Conservation (phyloP, 2,113 vertebrate species). For the Pimephales promelas region DNA sequence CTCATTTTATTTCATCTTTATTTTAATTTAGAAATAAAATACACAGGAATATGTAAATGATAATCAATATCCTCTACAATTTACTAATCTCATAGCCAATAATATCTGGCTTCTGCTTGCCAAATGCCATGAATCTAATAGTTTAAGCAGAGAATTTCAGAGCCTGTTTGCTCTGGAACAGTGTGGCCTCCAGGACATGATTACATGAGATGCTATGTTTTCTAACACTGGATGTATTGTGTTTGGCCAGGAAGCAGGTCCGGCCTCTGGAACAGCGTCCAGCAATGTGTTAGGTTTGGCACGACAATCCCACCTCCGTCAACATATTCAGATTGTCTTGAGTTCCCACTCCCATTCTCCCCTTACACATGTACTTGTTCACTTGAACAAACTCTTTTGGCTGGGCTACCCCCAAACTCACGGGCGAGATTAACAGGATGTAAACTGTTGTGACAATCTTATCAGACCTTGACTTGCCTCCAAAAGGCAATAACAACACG, state of each 20-base stretch:
- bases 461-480: conserved; percentile 25
- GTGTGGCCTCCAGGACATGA: conserved; percentile 53
- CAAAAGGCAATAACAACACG: not conserved
- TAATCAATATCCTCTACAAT: conserved; percentile 15
- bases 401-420: not conserved
- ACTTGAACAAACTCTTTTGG: conserved; percentile 26
- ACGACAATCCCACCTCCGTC: conserved; percentile 42
- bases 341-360: conserved; percentile 33
- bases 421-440: conserved; percentile 6
- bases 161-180: conserved; percentile 58
- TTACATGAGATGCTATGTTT: conserved; percentile 53
- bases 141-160: conserved; percentile 61
- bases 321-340: conserved; percentile 46
- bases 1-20: not conserved
- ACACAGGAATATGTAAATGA: conserved; percentile 63
- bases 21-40: not conserved
- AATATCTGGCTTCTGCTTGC: conserved; percentile 62
- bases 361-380: conserved; percentile 7
- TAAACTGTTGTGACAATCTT: conserved; percentile 39
- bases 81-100: conserved; percentile 58
- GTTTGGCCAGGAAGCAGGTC: conserved; percentile 48
- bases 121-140: conserved; percentile 60
- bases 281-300: conserved; percentile 58
- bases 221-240: conserved; percentile 39
- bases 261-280: conserved; percentile 51